Percentiles rank a stretch among this genome's conserved stretches.
Evolutionary conservation across 2,888 invertebrate species (phyloP).

Genomic region (Toxonevra muliebris): DNA sequence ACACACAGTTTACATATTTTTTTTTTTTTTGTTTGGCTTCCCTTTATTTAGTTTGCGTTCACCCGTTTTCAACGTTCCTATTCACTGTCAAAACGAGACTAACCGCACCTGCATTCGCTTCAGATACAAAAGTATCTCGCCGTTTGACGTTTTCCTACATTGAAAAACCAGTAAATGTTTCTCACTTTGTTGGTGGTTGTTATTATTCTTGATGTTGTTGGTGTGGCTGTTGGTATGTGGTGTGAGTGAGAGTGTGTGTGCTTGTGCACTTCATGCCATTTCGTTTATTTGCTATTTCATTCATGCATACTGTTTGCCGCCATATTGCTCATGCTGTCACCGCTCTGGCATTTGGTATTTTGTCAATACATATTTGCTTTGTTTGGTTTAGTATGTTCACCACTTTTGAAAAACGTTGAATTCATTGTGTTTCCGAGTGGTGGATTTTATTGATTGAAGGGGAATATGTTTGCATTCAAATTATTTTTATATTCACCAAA

Average conservation of each 20-base stretch:
- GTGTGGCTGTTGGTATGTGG: constrained; percentile 23
- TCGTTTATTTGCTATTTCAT: constrained; percentile 42
- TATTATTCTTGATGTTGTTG: constrained; percentile 18
- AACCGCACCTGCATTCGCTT: constrained; percentile 59
- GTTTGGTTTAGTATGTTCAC: background rate
- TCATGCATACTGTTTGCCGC: constrained; percentile 17
- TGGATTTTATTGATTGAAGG: no score
- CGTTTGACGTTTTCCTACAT: constrained; percentile 27
- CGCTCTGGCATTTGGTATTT: no score
- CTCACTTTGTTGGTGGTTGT: constrained; percentile 33
- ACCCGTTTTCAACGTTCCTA: constrained; percentile 50
- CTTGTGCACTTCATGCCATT: constrained; percentile 35
- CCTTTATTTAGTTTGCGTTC: constrained; percentile 21
- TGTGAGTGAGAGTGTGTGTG: constrained; percentile 12
- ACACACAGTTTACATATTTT: background rate
- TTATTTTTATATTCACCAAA: no score
- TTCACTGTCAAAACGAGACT: constrained; percentile 61
- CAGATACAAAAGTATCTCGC: constrained; percentile 45
- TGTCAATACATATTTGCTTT: no score
- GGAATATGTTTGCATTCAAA: no score
- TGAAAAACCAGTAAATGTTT: constrained; percentile 39
- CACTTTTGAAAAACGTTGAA: no score
- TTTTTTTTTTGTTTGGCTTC: constrained; percentile 5
- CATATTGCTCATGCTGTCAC: constrained; percentile 25
- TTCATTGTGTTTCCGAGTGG: no score